Percentiles rank a stretch among this genome's conserved stretches.
Evolutionary conservation across 2,888 invertebrate species (phyloP).

Genomic region (Diabrotica balteata): DNA sequence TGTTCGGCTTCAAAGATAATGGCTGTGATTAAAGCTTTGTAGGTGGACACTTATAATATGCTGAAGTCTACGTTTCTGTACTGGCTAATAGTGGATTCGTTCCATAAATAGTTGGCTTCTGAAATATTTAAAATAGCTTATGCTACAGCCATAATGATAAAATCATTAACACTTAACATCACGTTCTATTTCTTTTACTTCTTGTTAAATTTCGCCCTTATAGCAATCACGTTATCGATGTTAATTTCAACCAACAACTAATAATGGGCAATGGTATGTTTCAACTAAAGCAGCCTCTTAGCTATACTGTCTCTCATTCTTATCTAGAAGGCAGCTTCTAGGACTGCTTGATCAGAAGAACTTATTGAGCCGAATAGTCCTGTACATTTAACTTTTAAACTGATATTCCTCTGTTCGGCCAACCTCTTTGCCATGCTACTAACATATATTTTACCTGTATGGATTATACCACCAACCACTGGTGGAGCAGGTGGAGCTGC

Average conservation of each 20-base stretch:
- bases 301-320: conserved; percentile 89
- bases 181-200: conserved; percentile 77
- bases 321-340: conserved; percentile 55
- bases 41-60: too few species aligned
- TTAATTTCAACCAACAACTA: conserved; percentile 88
- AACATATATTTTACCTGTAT: conserved; percentile 79
- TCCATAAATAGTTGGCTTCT: too few species aligned
- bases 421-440: conserved; percentile 93
- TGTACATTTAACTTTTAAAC: conserved; percentile 74
- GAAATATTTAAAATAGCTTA: conserved; percentile 76
- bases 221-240: conserved; percentile 79
- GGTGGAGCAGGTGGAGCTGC: conserved; percentile 46
- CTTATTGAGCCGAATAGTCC: conserved; percentile 87
- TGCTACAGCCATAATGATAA: conserved; percentile 93
- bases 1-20: too few species aligned
- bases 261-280: conserved; percentile 96
- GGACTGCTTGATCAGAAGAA: conserved; percentile 72
- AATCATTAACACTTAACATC: conserved; percentile 95
- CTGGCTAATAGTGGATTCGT: too few species aligned
- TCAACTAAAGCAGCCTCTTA: conserved; percentile 85
- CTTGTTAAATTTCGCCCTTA: conserved; percentile 82
- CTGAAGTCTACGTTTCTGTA: too few species aligned
- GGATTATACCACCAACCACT: conserved; percentile 42
- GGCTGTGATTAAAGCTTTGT: too few species aligned
- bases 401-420: conserved; percentile 78